Evolutionary conservation across 2,888 invertebrate species (phyloP).

Genomic region (Chironomus tentans): DNA sequence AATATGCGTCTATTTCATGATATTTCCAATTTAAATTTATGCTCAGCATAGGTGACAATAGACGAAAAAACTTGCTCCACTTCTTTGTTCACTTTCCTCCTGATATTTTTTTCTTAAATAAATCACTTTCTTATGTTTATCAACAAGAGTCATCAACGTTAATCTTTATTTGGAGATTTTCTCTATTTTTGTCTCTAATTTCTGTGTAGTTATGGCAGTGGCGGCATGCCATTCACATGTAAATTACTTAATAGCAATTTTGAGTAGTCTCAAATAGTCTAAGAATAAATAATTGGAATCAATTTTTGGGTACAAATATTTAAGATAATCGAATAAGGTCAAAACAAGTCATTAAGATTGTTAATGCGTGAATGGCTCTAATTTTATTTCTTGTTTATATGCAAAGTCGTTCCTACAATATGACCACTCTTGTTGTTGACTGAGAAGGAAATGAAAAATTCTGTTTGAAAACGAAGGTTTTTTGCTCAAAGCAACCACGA

Average conservation of each 20-base stretch:
- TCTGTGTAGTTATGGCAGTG: not conserved
- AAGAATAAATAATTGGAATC: not conserved
- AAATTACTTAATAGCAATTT: not conserved
- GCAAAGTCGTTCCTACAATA: not conserved
- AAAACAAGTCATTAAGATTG: slow-evolving; percentile 1
- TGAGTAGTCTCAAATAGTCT: not conserved
- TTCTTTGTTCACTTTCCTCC: not conserved
- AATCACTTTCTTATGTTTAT: not conserved
- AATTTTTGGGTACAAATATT: not conserved
- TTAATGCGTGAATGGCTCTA: not conserved
- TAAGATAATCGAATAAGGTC: not conserved
- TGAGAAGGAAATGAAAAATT: not conserved
- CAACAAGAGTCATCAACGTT: not conserved
- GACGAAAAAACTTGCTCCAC: not conserved
- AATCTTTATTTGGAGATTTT: not conserved
- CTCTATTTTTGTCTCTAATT: too few relatives aligned
- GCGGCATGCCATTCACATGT: not conserved
- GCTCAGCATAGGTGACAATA: not conserved
- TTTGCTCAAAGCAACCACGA: not conserved
- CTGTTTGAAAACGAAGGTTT: not conserved
- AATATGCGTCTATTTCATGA: not conserved
- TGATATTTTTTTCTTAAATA: not conserved
- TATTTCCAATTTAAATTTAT: too few relatives aligned
- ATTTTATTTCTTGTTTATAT: not conserved
- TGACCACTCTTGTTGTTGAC: not conserved